Evolutionary conservation across 2,797 vertebrate species (phyloP), one percentile per base, ranked within the genome.

Genomic region (Lagorchestes hirsutus): DNA sequence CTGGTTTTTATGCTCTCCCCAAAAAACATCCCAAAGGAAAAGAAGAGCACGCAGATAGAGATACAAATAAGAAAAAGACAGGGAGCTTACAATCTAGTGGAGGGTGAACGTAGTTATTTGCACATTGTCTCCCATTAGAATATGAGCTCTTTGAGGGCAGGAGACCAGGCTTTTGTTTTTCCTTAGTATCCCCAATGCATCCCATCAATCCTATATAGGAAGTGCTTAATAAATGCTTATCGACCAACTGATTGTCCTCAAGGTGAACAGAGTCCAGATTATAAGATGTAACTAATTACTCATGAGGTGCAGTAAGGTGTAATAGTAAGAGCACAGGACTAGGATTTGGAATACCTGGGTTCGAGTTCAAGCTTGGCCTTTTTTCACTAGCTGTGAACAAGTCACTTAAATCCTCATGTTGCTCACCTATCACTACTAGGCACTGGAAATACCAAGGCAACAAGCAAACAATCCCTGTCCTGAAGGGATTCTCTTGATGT

Each of bases 171-270:
- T 74, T 74, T 40, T 74, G 5, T 40, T 52, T 22, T 52, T 93
- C 11, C 11, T 0, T 0, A n/a, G 0, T 40, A 31, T 92, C 95
- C 94, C 94, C 55, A 40, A 74, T 90, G 56, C 52, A 34, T 0
- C 0, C 3, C n/a, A 50, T 54, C 0, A 31, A 58, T 11, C 55
- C 74, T 90, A 87, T 91, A 1, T 54, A 90, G 3, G 8, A 93
- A 74, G 40, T 57, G 52, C 40, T 95, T 87, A 14, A 57, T 94
- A 95, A 96, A 92, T 74, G 54, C 90, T 54, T 91, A 93, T 55
- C 58, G 34, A 52, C 40, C 1, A n/a, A 27, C 92, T 91, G 93
- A 31, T 11, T 4, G 0, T 0, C 3, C 28, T 74, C 58, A 62
- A 92, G 90, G 55, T 62, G 58, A 62, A 29, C 22, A 18, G 40